Base-by-base conservation (phyloP, 2,888 invertebrate genomes). In the Hirtodrosophila confusa region DNA sequence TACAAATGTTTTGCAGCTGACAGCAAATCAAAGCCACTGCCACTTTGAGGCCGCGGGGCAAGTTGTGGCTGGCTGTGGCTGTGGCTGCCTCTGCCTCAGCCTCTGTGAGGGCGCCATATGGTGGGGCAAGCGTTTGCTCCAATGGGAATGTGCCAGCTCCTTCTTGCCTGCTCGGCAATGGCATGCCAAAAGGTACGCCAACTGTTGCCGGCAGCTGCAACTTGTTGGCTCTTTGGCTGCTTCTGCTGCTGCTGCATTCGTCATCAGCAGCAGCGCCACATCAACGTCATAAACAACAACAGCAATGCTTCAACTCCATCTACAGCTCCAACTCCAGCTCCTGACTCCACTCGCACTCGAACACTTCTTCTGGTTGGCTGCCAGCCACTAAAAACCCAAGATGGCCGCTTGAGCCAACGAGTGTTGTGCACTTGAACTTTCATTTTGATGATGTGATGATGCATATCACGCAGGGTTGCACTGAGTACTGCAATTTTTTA, bases 361-460 rank as follows among this genome's bases (percentile, higher is more conserved):
- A 31, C 58, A 70, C 73, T 66, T 67, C 80, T 77, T 83, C 84
- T 84, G 84, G 84, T 84, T 84, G 84, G 84, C 63, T 82, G 74
- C 49, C 67, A 70, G 60, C 45, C 69, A 64, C 82, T 56, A 65
- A 65, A 60, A 64, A 53, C 58, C 65, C 69, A 88, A 88, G 78
- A 89, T 88, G 86, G 89, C 88, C 84, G 87, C 82, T 77, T 33
- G 51, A 69, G 45, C 77, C 71, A 54, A 67, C 63, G 62, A 68
- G 56, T 73, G 78, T 65, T 56, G 24, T 62, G 73, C 75, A 86
- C 73, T 82, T 85, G 69, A 80, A 77, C 78, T 75, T 80, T 78
- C 71, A 74, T 82, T 70, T 75, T 75, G 56, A 58, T 61, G 41
- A 49, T 51, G 39, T 58, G 33, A 39, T 12, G 43, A 31, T 1